Evolutionary conservation across 2,797 vertebrate genomes (phyloP), one percentile per base, ranked within the genome.

Genomic region (Falco columbarius): DNA sequence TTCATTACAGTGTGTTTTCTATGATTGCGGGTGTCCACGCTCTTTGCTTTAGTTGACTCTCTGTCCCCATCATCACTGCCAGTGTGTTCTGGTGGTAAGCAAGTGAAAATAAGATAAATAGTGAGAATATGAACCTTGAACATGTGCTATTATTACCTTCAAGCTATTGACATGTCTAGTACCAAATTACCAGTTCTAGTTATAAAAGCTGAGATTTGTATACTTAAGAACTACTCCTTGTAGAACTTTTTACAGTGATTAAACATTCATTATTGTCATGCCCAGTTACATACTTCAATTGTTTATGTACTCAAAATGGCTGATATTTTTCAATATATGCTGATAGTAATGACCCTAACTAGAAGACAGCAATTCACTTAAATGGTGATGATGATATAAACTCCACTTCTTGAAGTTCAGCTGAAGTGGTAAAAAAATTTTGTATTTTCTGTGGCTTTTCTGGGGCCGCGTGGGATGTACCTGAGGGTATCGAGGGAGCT

Each of bases 391-490:
- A 72, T 79, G 73, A 82, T 26, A 73, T 70, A 92, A 97, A 58
- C 21, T 47, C 34, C 17, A 47, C 14, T 63, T 89, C 26, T 22
- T 34, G 5, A 88, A 87, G 36, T 74, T 81, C 49, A 96, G 56
- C 42, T 91, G 81, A 96, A 91, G 47, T 40, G 16, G n/a, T 90
- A 56, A 93, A 91, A 86, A 74, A 82, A 9, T 22, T 34, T 73
- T 51, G 27, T 70, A 68, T 87, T 97, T 92, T 96, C 92, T 90
- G 85, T 93, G 91, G 40, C 49, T 91, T 68, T 90, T 93, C 49
- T 66, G 66, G 58, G 86, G 42, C 13, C 7, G 42, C 14, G 15
- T 42, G 42, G 42, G 42, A 42, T 42, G 14, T 42, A 42, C 42
- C 42, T 15, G 42, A 42, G 42, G 42, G 42, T 42, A 42, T 15